Percentiles rank a stretch among this genome's conserved stretches.
Evolutionary conservation across 2,113 vertebrate species (phyloP).

Genomic region (Peucedramus taeniatus): DNA sequence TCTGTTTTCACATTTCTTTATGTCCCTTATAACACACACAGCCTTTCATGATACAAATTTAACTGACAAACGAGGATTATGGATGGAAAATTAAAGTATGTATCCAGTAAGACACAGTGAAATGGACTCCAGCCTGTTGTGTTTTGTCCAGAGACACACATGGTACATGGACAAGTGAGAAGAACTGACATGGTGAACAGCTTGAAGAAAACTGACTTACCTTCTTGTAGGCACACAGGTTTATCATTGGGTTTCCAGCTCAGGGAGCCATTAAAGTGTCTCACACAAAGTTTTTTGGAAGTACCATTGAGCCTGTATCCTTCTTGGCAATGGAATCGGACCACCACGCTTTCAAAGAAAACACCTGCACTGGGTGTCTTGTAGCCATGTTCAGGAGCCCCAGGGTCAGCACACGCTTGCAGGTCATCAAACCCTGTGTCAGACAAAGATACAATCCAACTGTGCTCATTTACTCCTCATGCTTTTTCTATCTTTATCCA

Average conservation of each 20-base stretch:
- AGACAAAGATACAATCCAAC: slow-evolving; percentile 19
- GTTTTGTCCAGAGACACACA: not conserved
- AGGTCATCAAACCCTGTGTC: slow-evolving; percentile 72
- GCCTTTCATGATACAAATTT: not conserved
- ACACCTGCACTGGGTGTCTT: slow-evolving; percentile 72
- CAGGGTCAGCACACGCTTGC: slow-evolving; percentile 77
- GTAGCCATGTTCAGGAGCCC: slow-evolving; percentile 79
- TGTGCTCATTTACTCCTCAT: not conserved
- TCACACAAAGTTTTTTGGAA: slow-evolving; percentile 78
- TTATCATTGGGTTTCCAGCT: slow-evolving; percentile 81
- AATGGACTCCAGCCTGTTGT: not conserved
- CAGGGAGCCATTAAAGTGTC: slow-evolving; percentile 77
- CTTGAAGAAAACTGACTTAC: slow-evolving; percentile 63
- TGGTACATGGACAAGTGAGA: not conserved
- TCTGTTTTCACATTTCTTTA: not conserved
- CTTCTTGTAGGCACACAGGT: slow-evolving; percentile 81
- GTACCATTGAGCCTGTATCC: slow-evolving; percentile 83
- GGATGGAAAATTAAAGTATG: not conserved
- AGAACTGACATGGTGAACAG: not conserved
- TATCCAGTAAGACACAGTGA: not conserved
- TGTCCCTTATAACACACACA: not conserved
- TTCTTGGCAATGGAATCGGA: slow-evolving; percentile 79
- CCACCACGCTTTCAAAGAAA: slow-evolving; percentile 79
- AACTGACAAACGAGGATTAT: not conserved
- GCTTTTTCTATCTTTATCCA: not conserved